These are phyloP conservation scores for Notarius quadriscutis DNA, from an alignment of 2,113 vertebrate species.

Conservation along the genomic window DNA sequence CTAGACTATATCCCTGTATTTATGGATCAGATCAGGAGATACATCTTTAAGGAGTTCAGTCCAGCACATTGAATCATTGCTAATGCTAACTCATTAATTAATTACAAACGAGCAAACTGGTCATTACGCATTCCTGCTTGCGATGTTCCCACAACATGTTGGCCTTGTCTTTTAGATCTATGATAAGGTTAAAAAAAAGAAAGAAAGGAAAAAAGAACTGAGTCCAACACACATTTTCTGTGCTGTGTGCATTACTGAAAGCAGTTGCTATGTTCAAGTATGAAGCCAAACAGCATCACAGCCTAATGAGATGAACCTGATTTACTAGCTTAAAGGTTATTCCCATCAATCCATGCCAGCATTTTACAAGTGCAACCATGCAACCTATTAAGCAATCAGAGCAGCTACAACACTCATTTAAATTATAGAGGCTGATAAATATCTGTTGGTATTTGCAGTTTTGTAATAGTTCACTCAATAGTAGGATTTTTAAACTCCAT, in stretches of 20 bases:
- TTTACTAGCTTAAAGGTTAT: conserved; percentile 55
- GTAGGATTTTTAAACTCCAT: not conserved
- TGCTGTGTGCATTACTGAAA: conserved; percentile 4
- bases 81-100: not conserved
- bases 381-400: conserved; percentile 50
- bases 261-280: conserved; percentile 24
- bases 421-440: conserved; percentile 47
- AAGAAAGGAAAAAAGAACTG: not conserved
- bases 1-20: not conserved
- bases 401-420: conserved; percentile 41
- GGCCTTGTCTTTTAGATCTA: not conserved
- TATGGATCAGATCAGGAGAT: not conserved
- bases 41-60: not conserved
- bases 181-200: not conserved
- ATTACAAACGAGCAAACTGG: not conserved
- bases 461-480: not conserved
- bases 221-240: not conserved
- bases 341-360: conserved; percentile 53
- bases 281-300: conserved; percentile 40
- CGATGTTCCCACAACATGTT: conserved; percentile 3
- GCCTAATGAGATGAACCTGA: conserved; percentile 49
- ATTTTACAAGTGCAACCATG: conserved; percentile 39
- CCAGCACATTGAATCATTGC: not conserved
- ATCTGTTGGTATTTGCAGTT: not conserved
- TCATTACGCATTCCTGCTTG: not conserved